Evolutionary conservation across 1,140 invertebrate genomes (phyloP).

Genomic region (Sogatella furcifera): DNA sequence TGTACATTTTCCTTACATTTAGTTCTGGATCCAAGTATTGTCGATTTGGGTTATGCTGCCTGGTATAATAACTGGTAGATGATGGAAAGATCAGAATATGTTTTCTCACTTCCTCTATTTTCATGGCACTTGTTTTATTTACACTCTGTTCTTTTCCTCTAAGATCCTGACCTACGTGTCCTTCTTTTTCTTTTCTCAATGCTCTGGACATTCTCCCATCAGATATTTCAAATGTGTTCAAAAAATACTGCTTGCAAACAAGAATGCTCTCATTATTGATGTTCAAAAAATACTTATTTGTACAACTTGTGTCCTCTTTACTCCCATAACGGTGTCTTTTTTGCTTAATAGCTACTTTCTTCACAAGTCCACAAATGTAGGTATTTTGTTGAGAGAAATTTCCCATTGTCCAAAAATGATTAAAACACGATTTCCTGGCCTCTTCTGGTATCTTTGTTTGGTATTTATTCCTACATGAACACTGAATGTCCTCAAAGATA

Average conservation of each 20-base stretch:
- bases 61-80: constrained; percentile 14
- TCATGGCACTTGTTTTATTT: background rate
- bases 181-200: constrained; percentile 9
- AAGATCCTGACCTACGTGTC: constrained; percentile 9
- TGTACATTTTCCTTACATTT: constrained; percentile 11
- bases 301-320: background rate
- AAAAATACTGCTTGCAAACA: constrained; percentile 16
- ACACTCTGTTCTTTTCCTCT: no score
- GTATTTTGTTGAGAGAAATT: no score
- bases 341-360: no score
- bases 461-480: no score
- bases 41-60: constrained; percentile 13
- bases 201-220: constrained; percentile 8
- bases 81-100: constrained; percentile 14
- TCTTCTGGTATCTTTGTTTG: no score
- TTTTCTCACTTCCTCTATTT: constrained; percentile 4
- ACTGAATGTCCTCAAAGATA: no score
- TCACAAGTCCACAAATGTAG: no score
- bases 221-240: constrained; percentile 13
- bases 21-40: constrained; percentile 12
- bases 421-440: no score
- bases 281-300: constrained; percentile 3
- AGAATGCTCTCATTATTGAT: background rate
- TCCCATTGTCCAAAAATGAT: no score
- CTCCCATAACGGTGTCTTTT: no score